Percentiles rank a stretch among this genome's conserved stretches.
These are phyloP conservation scores for Cyclophora albipunctata DNA, from an alignment of 2,888 invertebrate genomes.

Conservation along the genomic window DNA sequence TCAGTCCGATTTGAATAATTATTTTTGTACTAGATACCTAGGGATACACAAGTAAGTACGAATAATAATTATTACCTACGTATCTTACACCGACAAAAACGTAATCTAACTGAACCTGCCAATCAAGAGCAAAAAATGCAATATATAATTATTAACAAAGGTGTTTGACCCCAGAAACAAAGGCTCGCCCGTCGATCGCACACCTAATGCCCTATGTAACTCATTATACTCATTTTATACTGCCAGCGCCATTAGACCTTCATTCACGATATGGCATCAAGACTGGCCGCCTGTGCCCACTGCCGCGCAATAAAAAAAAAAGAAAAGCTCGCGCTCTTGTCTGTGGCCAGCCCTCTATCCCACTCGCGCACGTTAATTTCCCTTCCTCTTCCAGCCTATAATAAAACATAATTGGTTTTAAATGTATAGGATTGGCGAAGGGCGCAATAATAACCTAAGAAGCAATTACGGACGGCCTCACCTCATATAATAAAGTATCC, in stretches of 20 bases:
- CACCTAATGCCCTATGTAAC: constrained; percentile 53
- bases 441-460: constrained; percentile 47
- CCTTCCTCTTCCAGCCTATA: constrained; percentile 47
- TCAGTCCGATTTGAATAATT: too few species aligned
- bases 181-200: constrained; percentile 44
- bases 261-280: constrained; percentile 47
- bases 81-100: not conserved
- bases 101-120: not conserved
- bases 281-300: constrained; percentile 42
- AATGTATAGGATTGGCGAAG: constrained; percentile 71
- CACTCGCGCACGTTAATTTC: constrained; percentile 20
- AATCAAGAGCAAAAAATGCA: constrained; percentile 26
- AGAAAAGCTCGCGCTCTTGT: constrained; percentile 29
- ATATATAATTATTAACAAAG: constrained; percentile 57
- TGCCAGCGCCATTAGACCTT: constrained; percentile 57
- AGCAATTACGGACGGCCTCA: constrained; percentile 49
- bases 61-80: not conserved
- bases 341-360: constrained; percentile 36
- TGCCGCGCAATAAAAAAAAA: constrained; percentile 26
- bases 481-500: constrained; percentile 45
- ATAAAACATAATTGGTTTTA: constrained; percentile 74
- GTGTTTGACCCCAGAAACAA: constrained; percentile 51
- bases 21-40: too few species aligned
- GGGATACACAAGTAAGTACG: not conserved
- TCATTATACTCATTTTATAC: constrained; percentile 65